A percentile compares a stretch with the other conserved stretches of the same genome.
phyloP scores from a whole-genome alignment of 2,113 vertebrate genomes.

The Laticauda laticaudata region DNA sequence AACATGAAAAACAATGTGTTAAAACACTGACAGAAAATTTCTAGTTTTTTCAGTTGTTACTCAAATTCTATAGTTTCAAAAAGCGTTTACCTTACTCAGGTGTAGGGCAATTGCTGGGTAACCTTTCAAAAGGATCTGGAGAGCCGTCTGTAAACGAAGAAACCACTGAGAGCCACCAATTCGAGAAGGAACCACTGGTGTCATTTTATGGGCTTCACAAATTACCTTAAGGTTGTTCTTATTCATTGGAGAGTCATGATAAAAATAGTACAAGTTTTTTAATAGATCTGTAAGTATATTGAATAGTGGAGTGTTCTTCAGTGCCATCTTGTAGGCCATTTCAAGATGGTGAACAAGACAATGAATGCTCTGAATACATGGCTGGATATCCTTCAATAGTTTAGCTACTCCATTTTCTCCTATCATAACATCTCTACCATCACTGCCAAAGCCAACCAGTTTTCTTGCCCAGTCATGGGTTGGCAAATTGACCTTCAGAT shows the following conservation, averaged over 20 bases:
- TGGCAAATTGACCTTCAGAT: slow-evolving; percentile 57
- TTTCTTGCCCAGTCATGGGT: slow-evolving; percentile 63
- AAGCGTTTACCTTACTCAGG: slow-evolving; percentile 59
- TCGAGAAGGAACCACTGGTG: slow-evolving; percentile 51
- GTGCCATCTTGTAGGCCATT: slow-evolving; percentile 40
- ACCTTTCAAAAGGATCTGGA: slow-evolving; percentile 63
- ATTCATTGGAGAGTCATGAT: slow-evolving; percentile 49
- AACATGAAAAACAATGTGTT: background rate
- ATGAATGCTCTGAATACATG: slow-evolving; percentile 47
- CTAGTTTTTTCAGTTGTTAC: slow-evolving; percentile 3
- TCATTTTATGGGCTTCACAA: slow-evolving; percentile 53
- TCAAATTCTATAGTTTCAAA: slow-evolving; percentile 32
- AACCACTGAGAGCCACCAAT: slow-evolving; percentile 54
- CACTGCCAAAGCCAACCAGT: slow-evolving; percentile 60
- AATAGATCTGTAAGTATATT: slow-evolving; percentile 36
- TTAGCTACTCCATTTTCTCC: slow-evolving; percentile 31
- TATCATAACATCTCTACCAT: slow-evolving; percentile 19
- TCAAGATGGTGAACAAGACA: slow-evolving; percentile 61
- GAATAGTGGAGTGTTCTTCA: slow-evolving; percentile 53
- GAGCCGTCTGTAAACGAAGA: slow-evolving; percentile 51
- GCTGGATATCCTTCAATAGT: slow-evolving; percentile 64
- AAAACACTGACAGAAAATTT: background rate
- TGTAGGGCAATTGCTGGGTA: slow-evolving; percentile 64
- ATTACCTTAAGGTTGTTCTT: slow-evolving; percentile 46
- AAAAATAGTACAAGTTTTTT: slow-evolving; percentile 47